Conservation (phyloP, 2,888 invertebrate species). For the Aphidoletes aphidimyza region DNA sequence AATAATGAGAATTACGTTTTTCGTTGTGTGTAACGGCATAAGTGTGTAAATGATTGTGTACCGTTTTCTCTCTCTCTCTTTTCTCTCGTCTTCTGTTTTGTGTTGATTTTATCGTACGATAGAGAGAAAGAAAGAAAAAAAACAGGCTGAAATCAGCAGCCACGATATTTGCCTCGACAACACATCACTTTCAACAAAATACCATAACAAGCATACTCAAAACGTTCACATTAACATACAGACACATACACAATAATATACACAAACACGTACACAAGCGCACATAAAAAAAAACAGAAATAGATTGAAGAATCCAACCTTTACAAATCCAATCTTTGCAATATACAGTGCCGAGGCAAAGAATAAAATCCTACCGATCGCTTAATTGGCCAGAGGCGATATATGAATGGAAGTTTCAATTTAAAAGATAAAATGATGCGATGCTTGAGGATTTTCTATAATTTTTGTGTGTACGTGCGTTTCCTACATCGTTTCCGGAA, state of each 20-base stretch:
- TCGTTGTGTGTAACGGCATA: background rate
- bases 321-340: background rate
- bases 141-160: background rate
- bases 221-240: too few species aligned
- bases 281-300: too few species aligned
- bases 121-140: background rate
- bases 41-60: constrained; percentile 4
- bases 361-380: background rate
- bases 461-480: constrained; percentile 46
- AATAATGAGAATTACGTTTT: constrained; percentile 33
- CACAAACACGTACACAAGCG: too few species aligned
- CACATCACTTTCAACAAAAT: too few species aligned
- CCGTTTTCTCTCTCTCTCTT: too few species aligned
- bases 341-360: background rate
- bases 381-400: constrained; percentile 35
- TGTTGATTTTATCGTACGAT: background rate
- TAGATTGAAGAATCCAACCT: too few species aligned
- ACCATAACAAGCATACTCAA: too few species aligned
- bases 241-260: too few species aligned
- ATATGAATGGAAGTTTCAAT: constrained; percentile 41
- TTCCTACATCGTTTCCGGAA: constrained; percentile 8
- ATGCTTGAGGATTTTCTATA: constrained; percentile 41
- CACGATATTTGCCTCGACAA: too few species aligned
- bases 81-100: too few species aligned
- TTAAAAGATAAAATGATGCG: constrained; percentile 36